These are phyloP conservation scores for Aporophyla lueneburgensis DNA, from an alignment of 2,888 invertebrate genomes.

Conservation along the genomic window DNA sequence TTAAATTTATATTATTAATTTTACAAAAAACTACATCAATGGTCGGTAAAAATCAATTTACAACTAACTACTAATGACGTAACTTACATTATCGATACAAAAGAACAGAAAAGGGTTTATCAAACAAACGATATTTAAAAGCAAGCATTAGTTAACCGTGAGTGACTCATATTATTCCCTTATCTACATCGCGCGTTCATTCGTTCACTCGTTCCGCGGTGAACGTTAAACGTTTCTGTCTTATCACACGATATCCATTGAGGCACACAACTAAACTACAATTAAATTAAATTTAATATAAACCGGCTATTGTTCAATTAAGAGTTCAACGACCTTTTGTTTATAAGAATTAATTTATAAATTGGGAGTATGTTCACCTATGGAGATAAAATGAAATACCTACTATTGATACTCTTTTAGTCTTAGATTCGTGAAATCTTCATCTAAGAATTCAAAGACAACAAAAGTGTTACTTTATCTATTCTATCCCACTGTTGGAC, in stretches of 20 bases:
- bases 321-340: conserved; percentile 43
- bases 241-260: conserved; percentile 67
- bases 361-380: conserved; percentile 25
- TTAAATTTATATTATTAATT: not conserved
- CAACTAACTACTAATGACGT: not conserved
- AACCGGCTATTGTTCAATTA: conserved; percentile 62
- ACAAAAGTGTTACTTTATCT: not conserved
- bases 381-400: not conserved
- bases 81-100: not conserved
- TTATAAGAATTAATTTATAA: conserved; percentile 23
- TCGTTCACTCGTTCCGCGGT: conserved; percentile 31
- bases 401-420: not conserved
- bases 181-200: conserved; percentile 46
- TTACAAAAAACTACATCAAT: not conserved
- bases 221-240: conserved; percentile 42
- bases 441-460: not conserved
- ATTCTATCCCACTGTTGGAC: not conserved
- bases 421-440: not conserved
- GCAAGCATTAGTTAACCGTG: conserved; percentile 21
- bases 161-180: conserved; percentile 42
- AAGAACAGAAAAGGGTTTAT: conserved; percentile 33
- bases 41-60: not conserved
- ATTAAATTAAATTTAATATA: conserved; percentile 55
- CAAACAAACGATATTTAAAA: conserved; percentile 18
- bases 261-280: conserved; percentile 47